A percentile compares a stretch with the other conserved stretches of the same genome.
Evolutionary conservation across 2,797 vertebrate genomes (phyloP).

Genomic region (Microchirus variegatus): DNA sequence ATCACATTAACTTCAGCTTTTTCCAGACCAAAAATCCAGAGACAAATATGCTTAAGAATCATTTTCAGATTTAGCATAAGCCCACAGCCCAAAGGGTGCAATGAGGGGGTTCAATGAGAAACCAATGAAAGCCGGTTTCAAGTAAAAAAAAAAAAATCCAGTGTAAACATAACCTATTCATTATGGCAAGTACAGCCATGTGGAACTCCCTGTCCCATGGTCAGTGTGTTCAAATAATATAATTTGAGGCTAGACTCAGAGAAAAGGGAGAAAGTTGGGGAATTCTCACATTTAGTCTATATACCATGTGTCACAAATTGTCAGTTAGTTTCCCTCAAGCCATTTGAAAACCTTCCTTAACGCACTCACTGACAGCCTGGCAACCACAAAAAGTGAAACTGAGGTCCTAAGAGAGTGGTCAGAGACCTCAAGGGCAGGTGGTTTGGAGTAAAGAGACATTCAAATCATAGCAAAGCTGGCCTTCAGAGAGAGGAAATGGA

Average conservation of each 20-base stretch:
- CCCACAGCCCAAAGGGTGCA: conserved; percentile 35
- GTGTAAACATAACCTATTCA: conserved; percentile 56
- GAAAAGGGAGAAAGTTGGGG: conserved; percentile 31
- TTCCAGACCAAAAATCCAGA: conserved; percentile 38
- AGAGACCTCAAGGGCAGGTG: conserved; percentile 28
- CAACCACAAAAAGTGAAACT: conserved; percentile 28
- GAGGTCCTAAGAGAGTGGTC: conserved; percentile 54
- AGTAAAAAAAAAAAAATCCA: conserved; percentile 26
- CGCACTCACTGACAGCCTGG: conserved; percentile 18
- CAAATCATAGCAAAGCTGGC: conserved; percentile 4
- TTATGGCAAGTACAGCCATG: conserved; percentile 42
- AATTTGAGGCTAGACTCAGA: conserved; percentile 30
- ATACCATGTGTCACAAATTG: conserved; percentile 45
- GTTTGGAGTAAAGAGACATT: conserved; percentile 22
- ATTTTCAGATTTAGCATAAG: conserved; percentile 32
- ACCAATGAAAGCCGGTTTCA: conserved; percentile 26
- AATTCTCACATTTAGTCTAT: conserved; percentile 42
- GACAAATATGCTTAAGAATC: conserved; percentile 41
- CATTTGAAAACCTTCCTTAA: conserved; percentile 31
- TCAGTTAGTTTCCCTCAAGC: conserved; percentile 42
- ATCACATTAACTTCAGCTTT: conserved; percentile 26
- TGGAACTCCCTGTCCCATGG: conserved; percentile 32
- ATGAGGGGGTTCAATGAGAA: conserved; percentile 23
- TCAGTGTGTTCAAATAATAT: conserved; percentile 44
- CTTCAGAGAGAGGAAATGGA: not conserved